Evolutionary conservation across 2,797 vertebrate species (phyloP).

Genomic region (Hydrophis major): DNA sequence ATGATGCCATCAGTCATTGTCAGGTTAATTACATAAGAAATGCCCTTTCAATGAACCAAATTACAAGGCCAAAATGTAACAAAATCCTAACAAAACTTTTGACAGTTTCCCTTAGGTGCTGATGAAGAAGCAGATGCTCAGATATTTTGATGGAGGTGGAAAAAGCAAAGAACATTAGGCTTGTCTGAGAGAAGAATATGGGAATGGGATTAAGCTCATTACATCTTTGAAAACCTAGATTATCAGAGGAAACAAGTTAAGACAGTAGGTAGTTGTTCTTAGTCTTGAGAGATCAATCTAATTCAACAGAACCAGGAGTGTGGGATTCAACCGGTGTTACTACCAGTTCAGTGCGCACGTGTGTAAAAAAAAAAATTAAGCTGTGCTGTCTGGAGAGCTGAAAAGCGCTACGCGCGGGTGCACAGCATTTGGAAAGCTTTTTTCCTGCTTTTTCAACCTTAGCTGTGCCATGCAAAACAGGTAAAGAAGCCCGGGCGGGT

Average conservation of each 20-base stretch:
- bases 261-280: neutral
- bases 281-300: neutral
- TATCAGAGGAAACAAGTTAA: neutral
- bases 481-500: no score
- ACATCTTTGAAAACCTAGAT: neutral
- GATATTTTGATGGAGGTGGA: neutral
- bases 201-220: neutral
- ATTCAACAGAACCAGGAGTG: neutral
- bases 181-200: neutral
- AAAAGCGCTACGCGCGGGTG: no score
- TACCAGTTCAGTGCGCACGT: no score
- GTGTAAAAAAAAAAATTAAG: no score
- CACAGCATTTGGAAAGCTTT: no score
- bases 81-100: neutral
- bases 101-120: neutral
- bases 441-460: no score
- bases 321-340: no score
- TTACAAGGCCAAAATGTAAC: neutral
- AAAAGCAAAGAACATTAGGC: neutral
- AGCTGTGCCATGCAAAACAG: no score
- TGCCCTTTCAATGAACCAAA: neutral
- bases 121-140: neutral
- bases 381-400: no score
- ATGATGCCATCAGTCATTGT: conserved; percentile 14
- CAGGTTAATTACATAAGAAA: conserved; percentile 6